phyloP scores from a whole-genome alignment of 2,113 vertebrate species.

The Archilochus colubris region DNA sequence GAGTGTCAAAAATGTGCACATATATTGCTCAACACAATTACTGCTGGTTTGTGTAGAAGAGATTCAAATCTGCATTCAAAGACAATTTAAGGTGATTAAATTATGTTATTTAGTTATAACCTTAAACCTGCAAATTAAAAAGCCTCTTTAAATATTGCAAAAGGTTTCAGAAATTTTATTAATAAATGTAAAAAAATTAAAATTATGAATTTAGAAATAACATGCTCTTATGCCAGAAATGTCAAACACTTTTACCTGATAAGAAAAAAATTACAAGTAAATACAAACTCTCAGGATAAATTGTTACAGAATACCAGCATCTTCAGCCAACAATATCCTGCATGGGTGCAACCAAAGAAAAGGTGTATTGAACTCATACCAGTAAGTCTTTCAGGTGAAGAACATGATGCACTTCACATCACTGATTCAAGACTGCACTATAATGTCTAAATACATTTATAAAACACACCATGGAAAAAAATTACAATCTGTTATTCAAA shows the following conservation, averaged over 20 bases:
- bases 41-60: neutral
- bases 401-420: neutral
- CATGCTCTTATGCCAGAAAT: neutral
- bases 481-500: neutral
- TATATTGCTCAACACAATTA: neutral
- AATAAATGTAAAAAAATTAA: neutral
- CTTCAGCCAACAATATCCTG: neutral
- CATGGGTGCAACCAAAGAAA: neutral
- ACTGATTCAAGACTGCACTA: neutral
- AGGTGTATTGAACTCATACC: neutral
- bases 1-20: neutral
- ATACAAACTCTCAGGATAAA: neutral
- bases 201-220: neutral
- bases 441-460: neutral
- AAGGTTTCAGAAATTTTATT: neutral
- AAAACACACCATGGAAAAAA: neutral
- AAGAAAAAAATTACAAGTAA: neutral
- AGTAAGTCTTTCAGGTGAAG: neutral
- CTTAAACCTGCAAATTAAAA: neutral
- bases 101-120: neutral
- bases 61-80: neutral
- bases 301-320: neutral
- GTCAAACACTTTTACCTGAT: neutral
- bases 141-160: neutral
- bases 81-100: neutral